A percentile compares a stretch with the other conserved stretches of the same genome.
Conservation (phyloP, 2,888 invertebrate species). For the Diabrotica balteata region DNA sequence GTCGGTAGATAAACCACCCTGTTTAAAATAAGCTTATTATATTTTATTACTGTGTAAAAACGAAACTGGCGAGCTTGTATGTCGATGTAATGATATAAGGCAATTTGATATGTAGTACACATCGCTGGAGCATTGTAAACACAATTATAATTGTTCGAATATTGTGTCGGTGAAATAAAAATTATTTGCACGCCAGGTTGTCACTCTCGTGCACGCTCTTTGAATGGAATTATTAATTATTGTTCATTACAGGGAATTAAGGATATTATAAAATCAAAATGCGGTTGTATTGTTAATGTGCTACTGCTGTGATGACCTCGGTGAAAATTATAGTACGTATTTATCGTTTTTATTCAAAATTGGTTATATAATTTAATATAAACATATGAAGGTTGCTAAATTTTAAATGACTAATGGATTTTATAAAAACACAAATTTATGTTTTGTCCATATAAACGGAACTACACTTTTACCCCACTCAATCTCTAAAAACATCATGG, state of each 20-base stretch:
- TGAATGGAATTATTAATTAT: conserved; percentile 33
- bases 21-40: conserved; percentile 23
- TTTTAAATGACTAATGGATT: too few relatives aligned
- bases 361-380: too few relatives aligned
- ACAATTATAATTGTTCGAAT: conserved; percentile 40
- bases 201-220: conserved; percentile 29
- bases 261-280: conserved; percentile 26
- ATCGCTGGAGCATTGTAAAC: conserved; percentile 39
- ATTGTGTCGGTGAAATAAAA: conserved; percentile 38
- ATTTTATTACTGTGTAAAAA: conserved; percentile 33
- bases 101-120: conserved; percentile 40
- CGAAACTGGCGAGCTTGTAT: conserved; percentile 35
- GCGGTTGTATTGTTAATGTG: conserved; percentile 9
- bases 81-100: conserved; percentile 39
- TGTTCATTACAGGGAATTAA: conserved; percentile 24
- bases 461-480: too few relatives aligned
- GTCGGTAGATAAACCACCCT: too few relatives aligned
- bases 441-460: too few relatives aligned
- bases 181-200: conserved; percentile 39
- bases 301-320: conserved; percentile 3
- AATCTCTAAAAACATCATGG: too few relatives aligned
- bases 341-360: too few relatives aligned
- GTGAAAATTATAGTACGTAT: conserved; percentile 2
- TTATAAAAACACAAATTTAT: too few relatives aligned
- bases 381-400: too few relatives aligned